Base-by-base conservation (phyloP, 2,113 vertebrate genomes). In the Solea solea region DNA sequence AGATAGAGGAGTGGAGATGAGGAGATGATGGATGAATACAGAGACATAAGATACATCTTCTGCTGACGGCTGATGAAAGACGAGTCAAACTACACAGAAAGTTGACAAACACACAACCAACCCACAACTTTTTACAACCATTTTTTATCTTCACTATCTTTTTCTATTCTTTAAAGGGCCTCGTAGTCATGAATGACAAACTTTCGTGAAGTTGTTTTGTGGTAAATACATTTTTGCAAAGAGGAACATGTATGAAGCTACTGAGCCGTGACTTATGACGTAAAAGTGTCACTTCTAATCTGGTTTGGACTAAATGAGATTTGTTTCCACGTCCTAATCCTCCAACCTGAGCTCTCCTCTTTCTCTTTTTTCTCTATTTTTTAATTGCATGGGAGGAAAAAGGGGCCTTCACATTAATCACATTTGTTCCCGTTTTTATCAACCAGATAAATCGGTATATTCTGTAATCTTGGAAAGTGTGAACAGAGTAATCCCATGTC, bases 221-320 rank as follows among this genome's bases (percentile, higher is more conserved):
- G 21, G 21, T 21, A 21, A 21, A 21, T 21, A 21, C 14, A 8
- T 7, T 15, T 50, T 2, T 8, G 8, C 3, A 14, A 50, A 50
- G 48, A 50, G 48, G 15, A 16, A 50, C 15, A 50, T 9, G 16
- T 48, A 68, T 15, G 39, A 39, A 58, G 41, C 60, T 64, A 57
- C 62, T 72, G 70, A 76, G 68, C 75, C 60, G 57, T 73, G 78
- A 76, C 71, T 77, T 67, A 76, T 69, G 56, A 81, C 21, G 21
- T 21, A 21, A 64, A 46, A 58, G 62, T 59, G 59, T 28, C 61
- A 34, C 67, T 61, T 16, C 78, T 82, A 64, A 82, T 86, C 75
- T 69, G 63, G 13, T 66, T 58, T 28, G 73, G 59, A 81, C 74
- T 83, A 62, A 71, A 56, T 27, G 59, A 81, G 82, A 82, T 86